A percentile compares a stretch with the other conserved stretches of the same genome.
These are phyloP conservation scores for Platichthys flesus DNA, from an alignment of 2,113 vertebrate species.

Conservation along the genomic window DNA sequence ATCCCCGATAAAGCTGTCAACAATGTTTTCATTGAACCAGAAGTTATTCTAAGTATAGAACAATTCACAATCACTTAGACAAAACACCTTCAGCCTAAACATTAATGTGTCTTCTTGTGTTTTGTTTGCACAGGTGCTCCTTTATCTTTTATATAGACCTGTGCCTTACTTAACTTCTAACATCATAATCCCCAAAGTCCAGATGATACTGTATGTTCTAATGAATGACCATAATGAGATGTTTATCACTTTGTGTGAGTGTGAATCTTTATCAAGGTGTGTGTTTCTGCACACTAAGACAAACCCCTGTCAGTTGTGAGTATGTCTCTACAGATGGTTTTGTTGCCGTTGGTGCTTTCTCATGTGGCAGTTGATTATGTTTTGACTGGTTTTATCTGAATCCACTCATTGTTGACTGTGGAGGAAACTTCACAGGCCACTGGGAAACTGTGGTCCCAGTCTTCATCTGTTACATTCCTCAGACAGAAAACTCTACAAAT, in stretches of 20 bases:
- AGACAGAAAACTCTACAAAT: conserved; percentile 60
- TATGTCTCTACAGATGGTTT: not conserved
- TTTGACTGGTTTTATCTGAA: conserved; percentile 39
- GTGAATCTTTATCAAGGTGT: not conserved
- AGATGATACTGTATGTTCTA: not conserved
- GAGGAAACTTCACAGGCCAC: conserved; percentile 27
- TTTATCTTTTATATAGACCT: conserved; percentile 5
- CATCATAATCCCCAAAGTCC: not conserved
- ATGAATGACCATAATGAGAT: not conserved
- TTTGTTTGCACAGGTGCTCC: conserved; percentile 49
- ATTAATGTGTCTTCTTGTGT: conserved; percentile 16
- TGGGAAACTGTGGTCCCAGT: conserved; percentile 54
- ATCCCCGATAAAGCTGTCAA: conserved; percentile 21
- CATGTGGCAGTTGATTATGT: conserved; percentile 26
- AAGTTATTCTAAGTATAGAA: conserved; percentile 45
- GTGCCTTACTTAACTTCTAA: not conserved
- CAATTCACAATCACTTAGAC: conserved; percentile 48
- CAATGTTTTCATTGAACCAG: conserved; percentile 25
- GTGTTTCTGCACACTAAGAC: not conserved
- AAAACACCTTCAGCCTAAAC: conserved; percentile 69
- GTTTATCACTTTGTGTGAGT: not conserved
- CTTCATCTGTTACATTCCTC: conserved; percentile 64
- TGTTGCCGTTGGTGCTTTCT: conserved; percentile 15
- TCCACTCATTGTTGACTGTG: conserved; percentile 7
- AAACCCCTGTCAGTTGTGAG: conserved; percentile 9